These are phyloP conservation scores for Sorex araneus DNA, from an alignment of 2,113 vertebrate species.

Conservation along the genomic window DNA sequence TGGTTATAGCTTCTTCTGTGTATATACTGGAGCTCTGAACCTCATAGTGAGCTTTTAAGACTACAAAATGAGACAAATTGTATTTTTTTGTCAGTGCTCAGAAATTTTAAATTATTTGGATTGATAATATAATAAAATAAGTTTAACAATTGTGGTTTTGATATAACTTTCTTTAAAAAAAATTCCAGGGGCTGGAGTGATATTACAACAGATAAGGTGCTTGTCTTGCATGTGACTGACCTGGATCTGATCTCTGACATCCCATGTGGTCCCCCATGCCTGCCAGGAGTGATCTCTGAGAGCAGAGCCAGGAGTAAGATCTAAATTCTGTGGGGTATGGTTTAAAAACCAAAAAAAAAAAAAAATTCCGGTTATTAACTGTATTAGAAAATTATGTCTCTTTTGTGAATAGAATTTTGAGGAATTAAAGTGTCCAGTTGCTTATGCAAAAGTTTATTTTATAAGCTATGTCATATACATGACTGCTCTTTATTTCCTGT, in stretches of 20 bases:
- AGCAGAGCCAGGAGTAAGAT: no score
- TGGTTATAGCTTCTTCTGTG: neutral
- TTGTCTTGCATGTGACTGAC: no score
- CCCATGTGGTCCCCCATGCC: no score
- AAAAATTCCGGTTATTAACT: conserved; percentile 9
- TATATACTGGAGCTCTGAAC: neutral
- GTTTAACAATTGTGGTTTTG: neutral
- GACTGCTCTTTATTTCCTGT: neutral
- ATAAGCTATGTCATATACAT: conserved; percentile 2
- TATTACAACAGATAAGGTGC: no score
- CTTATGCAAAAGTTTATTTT: conserved; percentile 47
- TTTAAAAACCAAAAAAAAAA: neutral
- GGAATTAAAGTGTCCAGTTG: conserved; percentile 5
- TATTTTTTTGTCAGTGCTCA: conserved; percentile 14
- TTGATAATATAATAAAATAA: conserved; percentile 30
- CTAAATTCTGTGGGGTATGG: no score
- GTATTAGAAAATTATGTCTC: neutral
- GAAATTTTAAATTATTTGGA: conserved; percentile 1
- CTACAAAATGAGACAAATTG: neutral
- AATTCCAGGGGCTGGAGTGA: no score
- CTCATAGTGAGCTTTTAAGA: conserved; percentile 7
- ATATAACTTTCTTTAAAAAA: neutral
- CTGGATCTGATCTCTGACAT: no score
- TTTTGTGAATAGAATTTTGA: conserved; percentile 60
- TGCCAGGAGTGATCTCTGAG: no score